phyloP scores from a whole-genome alignment of 2,797 vertebrate species.

The Rhadinocentrus ornatus region DNA sequence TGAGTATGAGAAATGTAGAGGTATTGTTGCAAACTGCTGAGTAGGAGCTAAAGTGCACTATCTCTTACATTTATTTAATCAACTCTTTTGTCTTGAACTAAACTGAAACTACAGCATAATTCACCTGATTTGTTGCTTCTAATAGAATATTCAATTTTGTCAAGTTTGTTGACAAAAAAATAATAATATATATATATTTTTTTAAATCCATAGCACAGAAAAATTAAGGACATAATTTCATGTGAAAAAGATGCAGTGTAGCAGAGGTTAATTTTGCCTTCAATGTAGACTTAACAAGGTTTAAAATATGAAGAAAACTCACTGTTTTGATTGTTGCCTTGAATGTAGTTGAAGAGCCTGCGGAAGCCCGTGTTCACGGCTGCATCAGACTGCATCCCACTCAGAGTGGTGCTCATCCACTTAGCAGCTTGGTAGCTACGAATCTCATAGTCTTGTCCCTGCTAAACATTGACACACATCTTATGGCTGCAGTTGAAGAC shows the following conservation, averaged over 20 bases:
- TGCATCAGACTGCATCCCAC: constrained; percentile 67
- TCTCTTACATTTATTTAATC: constrained; percentile 35
- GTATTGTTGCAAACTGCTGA: constrained; percentile 64
- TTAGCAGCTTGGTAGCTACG: constrained; percentile 76
- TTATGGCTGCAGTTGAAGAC: not conserved
- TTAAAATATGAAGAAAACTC: constrained; percentile 28
- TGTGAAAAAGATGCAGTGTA: not conserved
- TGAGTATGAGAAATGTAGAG: constrained; percentile 50
- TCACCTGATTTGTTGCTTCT: no score
- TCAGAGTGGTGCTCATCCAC: constrained; percentile 81
- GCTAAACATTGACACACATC: constrained; percentile 10
- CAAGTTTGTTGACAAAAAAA: no score
- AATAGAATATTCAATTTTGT: no score
- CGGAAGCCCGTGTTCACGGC: constrained; percentile 73
- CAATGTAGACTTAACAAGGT: not conserved
- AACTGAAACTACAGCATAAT: constrained; percentile 8
- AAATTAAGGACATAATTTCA: no score
- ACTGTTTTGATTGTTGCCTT: constrained; percentile 81
- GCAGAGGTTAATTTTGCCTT: not conserved
- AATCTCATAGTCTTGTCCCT: constrained; percentile 82
- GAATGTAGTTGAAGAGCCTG: constrained; percentile 82
- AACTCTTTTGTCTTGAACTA: not conserved
- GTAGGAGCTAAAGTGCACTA: constrained; percentile 42
- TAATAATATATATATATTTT: no score
- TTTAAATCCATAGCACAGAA: no score